phyloP scores from a whole-genome alignment of 2,888 invertebrate species.

The Trissolcus brochymenae region DNA sequence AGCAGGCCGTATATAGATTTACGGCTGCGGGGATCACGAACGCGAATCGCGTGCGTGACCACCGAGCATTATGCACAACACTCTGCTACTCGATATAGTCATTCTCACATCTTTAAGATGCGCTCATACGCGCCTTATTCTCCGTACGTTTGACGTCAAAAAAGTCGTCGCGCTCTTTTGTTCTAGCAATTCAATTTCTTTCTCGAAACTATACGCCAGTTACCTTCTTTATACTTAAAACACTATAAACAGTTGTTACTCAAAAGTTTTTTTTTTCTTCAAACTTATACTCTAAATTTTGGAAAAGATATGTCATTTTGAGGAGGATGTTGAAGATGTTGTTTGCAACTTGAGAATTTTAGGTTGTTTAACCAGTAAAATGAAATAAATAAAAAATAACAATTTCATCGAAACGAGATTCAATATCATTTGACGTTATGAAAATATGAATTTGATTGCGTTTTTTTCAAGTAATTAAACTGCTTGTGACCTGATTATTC shows the following conservation, averaged over 20 bases:
- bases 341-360: no score
- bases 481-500: background rate
- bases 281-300: no score
- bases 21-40: conserved; percentile 29
- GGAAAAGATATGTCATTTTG: no score
- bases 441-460: background rate
- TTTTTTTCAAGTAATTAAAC: background rate
- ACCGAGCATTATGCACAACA: conserved; percentile 38
- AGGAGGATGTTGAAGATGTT: no score
- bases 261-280: no score
- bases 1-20: conserved; percentile 37
- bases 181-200: no score
- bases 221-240: no score
- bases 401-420: background rate
- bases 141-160: background rate
- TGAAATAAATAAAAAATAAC: background rate
- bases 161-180: background rate
- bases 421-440: background rate
- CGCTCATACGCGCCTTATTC: conserved; percentile 24
- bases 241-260: no score
- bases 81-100: conserved; percentile 52
- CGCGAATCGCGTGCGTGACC: conserved; percentile 53
- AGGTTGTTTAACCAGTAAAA: background rate
- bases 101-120: conserved; percentile 52
- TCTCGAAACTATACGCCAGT: no score